A percentile compares a stretch with the other conserved stretches of the same genome.
Evolutionary conservation across 2,888 invertebrate species (phyloP).

Genomic region (Nowickia ferox): DNA sequence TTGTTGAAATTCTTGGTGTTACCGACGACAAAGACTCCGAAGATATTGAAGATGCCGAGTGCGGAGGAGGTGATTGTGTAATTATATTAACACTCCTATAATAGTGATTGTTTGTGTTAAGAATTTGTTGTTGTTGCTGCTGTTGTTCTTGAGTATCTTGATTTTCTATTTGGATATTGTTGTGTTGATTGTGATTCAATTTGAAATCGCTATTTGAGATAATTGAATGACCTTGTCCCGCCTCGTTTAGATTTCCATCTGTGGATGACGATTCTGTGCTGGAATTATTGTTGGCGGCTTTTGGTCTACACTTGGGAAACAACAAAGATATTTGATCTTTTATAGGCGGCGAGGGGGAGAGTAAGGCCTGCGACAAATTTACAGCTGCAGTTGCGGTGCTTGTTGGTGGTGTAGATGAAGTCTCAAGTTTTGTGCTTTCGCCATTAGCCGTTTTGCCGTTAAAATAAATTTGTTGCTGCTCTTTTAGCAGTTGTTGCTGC

Average conservation of each 20-base stretch:
- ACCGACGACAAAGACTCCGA: constrained; percentile 83
- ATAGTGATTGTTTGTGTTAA: constrained; percentile 74
- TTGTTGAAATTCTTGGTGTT: constrained; percentile 82
- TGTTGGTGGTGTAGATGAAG: constrained; percentile 71
- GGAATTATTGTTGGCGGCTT: constrained; percentile 76
- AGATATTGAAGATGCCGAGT: constrained; percentile 81
- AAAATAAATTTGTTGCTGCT: constrained; percentile 61
- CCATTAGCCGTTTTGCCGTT: constrained; percentile 70
- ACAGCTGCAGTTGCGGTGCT: constrained; percentile 68
- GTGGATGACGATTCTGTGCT: constrained; percentile 56
- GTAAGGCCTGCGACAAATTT: constrained; percentile 79
- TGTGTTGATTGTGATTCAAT: constrained; percentile 48
- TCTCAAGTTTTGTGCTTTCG: constrained; percentile 67
- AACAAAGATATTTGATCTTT: constrained; percentile 91
- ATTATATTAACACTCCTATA: constrained; percentile 79
- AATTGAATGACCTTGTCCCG: constrained; percentile 66
- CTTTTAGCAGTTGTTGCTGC: constrained; percentile 63
- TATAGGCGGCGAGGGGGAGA: constrained; percentile 85
- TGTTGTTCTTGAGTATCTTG: constrained; percentile 38
- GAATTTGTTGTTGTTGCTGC: constrained; percentile 47
- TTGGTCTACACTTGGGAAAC: constrained; percentile 94
- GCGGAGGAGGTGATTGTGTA: constrained; percentile 81
- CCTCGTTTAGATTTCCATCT: constrained; percentile 52
- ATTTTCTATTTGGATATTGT: constrained; percentile 33
- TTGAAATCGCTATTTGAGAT: constrained; percentile 56